These are phyloP conservation scores for Pocillopora meandrina DNA, from an alignment of 92 coral and sea anemone genomes.

Conservation along the genomic window DNA sequence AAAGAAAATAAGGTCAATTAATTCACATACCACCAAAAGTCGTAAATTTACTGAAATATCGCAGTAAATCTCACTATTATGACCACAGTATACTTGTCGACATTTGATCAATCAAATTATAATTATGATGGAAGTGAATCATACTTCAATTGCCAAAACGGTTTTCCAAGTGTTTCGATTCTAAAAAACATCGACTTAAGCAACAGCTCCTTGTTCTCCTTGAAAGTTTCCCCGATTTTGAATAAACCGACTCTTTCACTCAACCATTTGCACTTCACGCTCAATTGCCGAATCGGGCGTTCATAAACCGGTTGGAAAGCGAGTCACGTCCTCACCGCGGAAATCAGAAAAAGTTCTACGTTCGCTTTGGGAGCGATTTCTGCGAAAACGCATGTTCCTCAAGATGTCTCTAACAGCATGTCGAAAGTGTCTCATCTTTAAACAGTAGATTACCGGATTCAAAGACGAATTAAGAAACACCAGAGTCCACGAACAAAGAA, in stretches of 20 bases:
- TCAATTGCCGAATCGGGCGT: neutral
- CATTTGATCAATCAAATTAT: no score
- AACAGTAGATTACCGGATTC: constrained; percentile 32
- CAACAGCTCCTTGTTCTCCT: no score
- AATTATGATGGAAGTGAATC: no score
- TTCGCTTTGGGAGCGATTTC: neutral
- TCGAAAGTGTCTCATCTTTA: constrained; percentile 27
- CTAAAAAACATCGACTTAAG: no score
- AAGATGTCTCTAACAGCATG: neutral
- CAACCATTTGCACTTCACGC: neutral
- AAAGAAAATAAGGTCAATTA: no score
- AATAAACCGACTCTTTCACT: neutral
- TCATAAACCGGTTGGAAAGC: neutral
- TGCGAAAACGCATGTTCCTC: neutral
- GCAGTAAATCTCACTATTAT: no score
- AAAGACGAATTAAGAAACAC: constrained; percentile 33
- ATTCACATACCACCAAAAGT: no score
- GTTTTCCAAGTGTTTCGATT: no score
- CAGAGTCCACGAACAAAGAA: constrained; percentile 19
- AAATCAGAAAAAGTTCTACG: neutral
- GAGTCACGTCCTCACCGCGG: neutral
- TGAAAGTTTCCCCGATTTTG: no score
- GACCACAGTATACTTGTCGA: no score
- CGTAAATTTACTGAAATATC: no score
- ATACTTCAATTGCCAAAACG: no score